Conservation (phyloP, 2,888 invertebrate genomes). For the Rotaria macrura region DNA sequence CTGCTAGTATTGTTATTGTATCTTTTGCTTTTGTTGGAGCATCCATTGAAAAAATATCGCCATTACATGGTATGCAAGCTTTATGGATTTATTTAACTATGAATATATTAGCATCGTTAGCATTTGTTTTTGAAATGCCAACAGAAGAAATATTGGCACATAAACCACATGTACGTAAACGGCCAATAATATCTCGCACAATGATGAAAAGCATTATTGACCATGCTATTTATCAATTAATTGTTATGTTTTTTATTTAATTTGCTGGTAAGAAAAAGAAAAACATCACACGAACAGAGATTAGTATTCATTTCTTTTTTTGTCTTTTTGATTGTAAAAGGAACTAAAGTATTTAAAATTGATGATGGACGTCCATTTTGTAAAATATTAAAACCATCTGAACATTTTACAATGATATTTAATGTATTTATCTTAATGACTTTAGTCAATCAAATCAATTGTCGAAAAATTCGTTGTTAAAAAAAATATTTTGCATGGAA, state of each 20-base stretch:
- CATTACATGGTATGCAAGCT: conserved; percentile 97
- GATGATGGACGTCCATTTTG: conserved; percentile 61
- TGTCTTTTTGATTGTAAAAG: too few species aligned
- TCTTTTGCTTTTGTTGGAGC: conserved; percentile 97
- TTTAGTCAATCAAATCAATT: conserved; percentile 98
- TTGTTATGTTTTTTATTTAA: conserved; percentile 80
- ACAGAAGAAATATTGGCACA: conserved; percentile 79
- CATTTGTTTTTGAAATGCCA: conserved; percentile 89
- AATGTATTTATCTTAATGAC: conserved; percentile 99
- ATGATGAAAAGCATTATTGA: conserved; percentile 99
- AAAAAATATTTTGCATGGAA: conserved; percentile 89
- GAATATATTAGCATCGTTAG: conserved; percentile 93
- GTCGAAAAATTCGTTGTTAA: conserved; percentile 98
- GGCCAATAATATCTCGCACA: conserved; percentile 87
- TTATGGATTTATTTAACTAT: conserved; percentile 98
- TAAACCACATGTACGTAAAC: conserved; percentile 93
- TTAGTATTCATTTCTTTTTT: conserved; percentile 35
- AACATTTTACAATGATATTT: conserved; percentile 98
- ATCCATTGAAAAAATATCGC: conserved; percentile 82
- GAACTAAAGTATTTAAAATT: conserved; percentile 79
- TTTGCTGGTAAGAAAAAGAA: conserved; percentile 62
- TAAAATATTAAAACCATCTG: conserved; percentile 67
- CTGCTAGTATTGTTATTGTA: conserved; percentile 95
- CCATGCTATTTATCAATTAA: conserved; percentile 86
- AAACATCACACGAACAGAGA: too few species aligned